These are phyloP conservation scores for Hylia prasina DNA, from an alignment of 2,113 vertebrate species.

Conservation along the genomic window DNA sequence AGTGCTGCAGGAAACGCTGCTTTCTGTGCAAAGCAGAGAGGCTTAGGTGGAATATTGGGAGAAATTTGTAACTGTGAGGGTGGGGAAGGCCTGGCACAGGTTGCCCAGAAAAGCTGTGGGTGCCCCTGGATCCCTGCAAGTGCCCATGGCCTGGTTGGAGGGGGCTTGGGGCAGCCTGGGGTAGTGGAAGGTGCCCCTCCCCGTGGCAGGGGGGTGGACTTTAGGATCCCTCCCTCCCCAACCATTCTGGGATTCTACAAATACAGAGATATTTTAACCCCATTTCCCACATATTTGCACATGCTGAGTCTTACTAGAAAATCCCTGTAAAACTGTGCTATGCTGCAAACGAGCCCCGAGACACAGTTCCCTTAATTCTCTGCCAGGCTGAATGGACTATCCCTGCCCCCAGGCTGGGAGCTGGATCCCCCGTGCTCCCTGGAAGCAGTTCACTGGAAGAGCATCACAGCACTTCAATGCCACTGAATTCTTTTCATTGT, in stretches of 20 bases:
- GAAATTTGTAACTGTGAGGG: neutral
- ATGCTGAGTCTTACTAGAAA: neutral
- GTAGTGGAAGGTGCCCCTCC: rapidly evolving
- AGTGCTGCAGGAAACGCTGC: neutral
- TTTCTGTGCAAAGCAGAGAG: neutral
- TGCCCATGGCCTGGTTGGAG: rapidly evolving
- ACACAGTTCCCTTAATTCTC: neutral
- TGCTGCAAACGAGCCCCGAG: rapidly evolving
- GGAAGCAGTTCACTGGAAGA: neutral
- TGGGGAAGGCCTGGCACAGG: neutral
- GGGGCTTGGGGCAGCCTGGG: neutral
- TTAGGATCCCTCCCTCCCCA: neutral
- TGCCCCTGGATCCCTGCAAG: neutral
- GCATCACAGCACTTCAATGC: neutral
- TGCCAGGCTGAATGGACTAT: neutral
- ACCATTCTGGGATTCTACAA: neutral
- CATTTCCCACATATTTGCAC: neutral
- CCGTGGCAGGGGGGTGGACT: neutral
- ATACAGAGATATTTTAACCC: neutral
- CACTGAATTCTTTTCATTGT: neutral
- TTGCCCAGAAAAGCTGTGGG: neutral
- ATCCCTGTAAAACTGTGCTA: rapidly evolving
- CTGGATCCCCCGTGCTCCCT: neutral
- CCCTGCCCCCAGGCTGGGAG: neutral
- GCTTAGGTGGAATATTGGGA: neutral